A percentile compares a stretch with the other conserved stretches of the same genome.
Evolutionary conservation across 2,888 invertebrate species (phyloP).

Genomic region (Stramonita haemastoma): DNA sequence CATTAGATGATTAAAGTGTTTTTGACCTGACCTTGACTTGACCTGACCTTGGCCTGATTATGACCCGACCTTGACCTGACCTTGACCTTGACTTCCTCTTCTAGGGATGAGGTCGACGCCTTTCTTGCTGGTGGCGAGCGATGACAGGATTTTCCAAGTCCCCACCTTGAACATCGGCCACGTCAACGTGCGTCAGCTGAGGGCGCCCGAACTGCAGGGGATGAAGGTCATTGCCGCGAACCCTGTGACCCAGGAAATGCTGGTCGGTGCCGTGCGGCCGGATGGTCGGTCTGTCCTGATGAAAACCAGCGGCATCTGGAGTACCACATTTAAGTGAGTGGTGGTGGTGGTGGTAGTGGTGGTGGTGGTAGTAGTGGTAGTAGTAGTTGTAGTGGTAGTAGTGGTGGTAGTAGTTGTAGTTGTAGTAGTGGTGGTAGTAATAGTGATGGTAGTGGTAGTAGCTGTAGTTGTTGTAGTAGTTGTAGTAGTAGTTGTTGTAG

Average conservation of each 20-base stretch:
- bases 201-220: background rate
- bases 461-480: background rate
- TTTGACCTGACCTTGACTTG: no score
- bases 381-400: background rate
- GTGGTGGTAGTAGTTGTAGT: background rate
- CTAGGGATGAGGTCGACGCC: background rate
- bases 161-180: background rate
- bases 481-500: background rate
- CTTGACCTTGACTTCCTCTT: no score
- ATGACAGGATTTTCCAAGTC: background rate
- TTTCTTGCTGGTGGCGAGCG: background rate
- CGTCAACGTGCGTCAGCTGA: background rate
- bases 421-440: background rate
- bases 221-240: background rate
- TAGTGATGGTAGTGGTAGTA: background rate
- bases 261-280: background rate
- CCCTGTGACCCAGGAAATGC: slow-evolving; percentile 10
- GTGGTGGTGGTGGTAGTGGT: background rate
- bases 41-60: no score
- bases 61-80: no score
- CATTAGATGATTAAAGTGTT: no score
- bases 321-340: background rate
- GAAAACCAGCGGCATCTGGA: background rate
- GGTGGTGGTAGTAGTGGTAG: background rate
- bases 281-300: background rate